A percentile compares a stretch with the other conserved stretches of the same genome.
Conservation (phyloP, 2,113 vertebrate genomes). For the Ctenodactylus gundi region DNA sequence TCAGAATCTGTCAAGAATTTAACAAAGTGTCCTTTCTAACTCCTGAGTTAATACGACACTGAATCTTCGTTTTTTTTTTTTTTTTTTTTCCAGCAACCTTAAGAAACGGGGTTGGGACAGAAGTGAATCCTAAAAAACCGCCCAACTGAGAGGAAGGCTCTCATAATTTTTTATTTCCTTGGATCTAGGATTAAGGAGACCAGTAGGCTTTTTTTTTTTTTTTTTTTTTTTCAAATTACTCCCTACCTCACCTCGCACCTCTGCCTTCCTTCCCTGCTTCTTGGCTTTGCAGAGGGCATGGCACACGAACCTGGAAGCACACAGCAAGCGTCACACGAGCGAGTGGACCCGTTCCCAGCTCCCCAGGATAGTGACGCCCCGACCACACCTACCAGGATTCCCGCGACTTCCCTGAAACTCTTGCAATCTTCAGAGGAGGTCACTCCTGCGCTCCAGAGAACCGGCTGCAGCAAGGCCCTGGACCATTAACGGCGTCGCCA, state of each 20-base stretch:
- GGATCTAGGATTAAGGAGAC: too few species aligned
- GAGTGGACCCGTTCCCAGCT: background rate
- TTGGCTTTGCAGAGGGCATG: background rate
- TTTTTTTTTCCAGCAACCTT: too few species aligned
- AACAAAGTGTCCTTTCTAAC: slow-evolving; percentile 47
- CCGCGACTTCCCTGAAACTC: background rate
- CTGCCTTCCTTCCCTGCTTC: background rate
- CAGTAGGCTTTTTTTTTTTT: too few species aligned
- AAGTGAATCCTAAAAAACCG: background rate
- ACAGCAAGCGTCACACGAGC: background rate
- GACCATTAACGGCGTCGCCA: background rate
- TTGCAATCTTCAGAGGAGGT: rapidly evolving
- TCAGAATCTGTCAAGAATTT: slow-evolving; percentile 33
- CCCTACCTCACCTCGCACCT: background rate
- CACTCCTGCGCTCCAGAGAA: rapidly evolving
- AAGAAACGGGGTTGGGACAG: background rate
- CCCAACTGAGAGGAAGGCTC: slow-evolving; percentile 15
- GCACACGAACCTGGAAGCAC: background rate
- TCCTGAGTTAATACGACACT: background rate
- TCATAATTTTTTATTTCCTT: too few species aligned
- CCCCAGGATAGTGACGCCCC: background rate
- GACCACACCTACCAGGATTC: background rate
- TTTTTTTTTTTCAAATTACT: slow-evolving; percentile 13
- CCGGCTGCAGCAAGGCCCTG: rapidly evolving
- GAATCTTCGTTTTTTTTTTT: too few species aligned